A percentile compares a stretch with the other conserved stretches of the same genome.
Conservation (phyloP, 2,113 vertebrate species). For the Sminthopsis crassicaudata region DNA sequence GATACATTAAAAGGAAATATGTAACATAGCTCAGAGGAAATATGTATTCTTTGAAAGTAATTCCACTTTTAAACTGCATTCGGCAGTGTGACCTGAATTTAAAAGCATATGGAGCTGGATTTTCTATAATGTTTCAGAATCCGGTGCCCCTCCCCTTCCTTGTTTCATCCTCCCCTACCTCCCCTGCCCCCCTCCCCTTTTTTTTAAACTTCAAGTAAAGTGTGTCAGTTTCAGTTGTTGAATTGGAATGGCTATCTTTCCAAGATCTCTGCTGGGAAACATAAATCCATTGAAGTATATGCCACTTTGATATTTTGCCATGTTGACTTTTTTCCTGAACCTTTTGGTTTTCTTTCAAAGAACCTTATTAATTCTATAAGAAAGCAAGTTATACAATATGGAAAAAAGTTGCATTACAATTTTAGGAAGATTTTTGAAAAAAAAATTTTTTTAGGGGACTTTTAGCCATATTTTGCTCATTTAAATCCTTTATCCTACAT, state of each 20-base stretch:
- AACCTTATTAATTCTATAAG: slow-evolving; percentile 73
- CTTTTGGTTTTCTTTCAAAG: slow-evolving; percentile 77
- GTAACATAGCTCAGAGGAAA: slow-evolving; percentile 86
- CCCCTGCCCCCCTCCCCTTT: slow-evolving; percentile 66
- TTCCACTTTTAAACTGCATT: slow-evolving; percentile 84
- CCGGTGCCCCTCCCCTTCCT: slow-evolving; percentile 59
- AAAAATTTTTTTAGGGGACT: slow-evolving; percentile 14
- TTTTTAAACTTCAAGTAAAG: slow-evolving; percentile 74
- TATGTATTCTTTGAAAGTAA: slow-evolving; percentile 86
- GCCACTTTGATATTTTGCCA: slow-evolving; percentile 80
- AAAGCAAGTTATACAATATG: slow-evolving; percentile 56
- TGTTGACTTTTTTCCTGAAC: slow-evolving; percentile 76
- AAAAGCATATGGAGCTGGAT: slow-evolving; percentile 80
- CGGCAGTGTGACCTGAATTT: slow-evolving; percentile 83
- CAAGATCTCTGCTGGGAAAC: slow-evolving; percentile 81
- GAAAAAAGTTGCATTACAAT: slow-evolving; percentile 75
- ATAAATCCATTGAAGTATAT: slow-evolving; percentile 82
- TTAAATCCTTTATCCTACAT: slow-evolving; percentile 48
- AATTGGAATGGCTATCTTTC: slow-evolving; percentile 81
- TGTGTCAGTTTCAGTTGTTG: slow-evolving; percentile 77
- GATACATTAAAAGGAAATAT: slow-evolving; percentile 86
- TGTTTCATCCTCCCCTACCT: slow-evolving; percentile 47
- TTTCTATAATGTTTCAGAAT: slow-evolving; percentile 78
- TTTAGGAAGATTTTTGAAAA: slow-evolving; percentile 65
- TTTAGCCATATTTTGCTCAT: slow-evolving; percentile 35